Evolutionary conservation across 1,140 invertebrate genomes (phyloP).

Genomic region (Conopomorpha cramerella): DNA sequence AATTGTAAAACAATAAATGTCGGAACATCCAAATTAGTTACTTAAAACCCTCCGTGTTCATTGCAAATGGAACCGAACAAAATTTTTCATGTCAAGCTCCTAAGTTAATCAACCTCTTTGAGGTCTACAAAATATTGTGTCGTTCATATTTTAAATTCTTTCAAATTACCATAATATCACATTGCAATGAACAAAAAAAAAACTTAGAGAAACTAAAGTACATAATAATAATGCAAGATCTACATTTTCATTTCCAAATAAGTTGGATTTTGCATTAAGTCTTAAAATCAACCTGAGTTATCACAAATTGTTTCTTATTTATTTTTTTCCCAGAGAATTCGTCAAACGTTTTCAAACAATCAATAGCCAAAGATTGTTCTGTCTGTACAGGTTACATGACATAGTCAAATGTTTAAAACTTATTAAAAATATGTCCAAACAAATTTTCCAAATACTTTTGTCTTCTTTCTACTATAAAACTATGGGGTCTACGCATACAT

Average conservation of each 20-base stretch:
- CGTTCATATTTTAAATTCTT: conserved; percentile 8
- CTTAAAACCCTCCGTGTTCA: no score
- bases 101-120: no score
- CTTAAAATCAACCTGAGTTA: conserved; percentile 24
- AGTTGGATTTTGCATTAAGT: no score
- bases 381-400: conserved; percentile 34
- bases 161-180: conserved; percentile 4
- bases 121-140: no score
- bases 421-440: conserved; percentile 20
- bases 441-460: no score
- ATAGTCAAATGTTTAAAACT: conserved; percentile 50
- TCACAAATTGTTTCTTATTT: conserved; percentile 34
- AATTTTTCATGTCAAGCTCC: conserved; percentile 5
- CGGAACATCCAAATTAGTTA: no score
- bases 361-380: conserved; percentile 40
- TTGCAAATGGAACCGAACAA: conserved; percentile 16
- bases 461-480: no score
- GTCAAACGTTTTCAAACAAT: conserved; percentile 15
- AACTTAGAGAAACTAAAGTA: no score
- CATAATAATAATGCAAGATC: neutral
- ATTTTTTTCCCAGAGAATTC: conserved; percentile 17
- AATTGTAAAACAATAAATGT: conserved; percentile 30
- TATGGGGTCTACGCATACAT: conserved; percentile 39
- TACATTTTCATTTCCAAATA: no score
- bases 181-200: conserved; percentile 13